phyloP scores from a whole-genome alignment of 2,797 vertebrate genomes.

The Lagorchestes hirsutus region DNA sequence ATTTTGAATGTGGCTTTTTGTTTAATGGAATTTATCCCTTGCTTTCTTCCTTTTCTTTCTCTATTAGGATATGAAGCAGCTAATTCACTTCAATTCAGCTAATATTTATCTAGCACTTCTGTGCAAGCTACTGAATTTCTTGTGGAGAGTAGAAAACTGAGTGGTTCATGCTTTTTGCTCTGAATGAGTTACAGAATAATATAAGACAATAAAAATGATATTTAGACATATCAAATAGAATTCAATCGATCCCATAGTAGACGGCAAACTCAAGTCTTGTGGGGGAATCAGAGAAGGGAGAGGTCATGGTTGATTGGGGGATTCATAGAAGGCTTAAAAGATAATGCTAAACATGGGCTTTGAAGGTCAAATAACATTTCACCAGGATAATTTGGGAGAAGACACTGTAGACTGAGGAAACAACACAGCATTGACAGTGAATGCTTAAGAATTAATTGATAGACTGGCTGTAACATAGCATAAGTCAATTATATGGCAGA shows the following conservation, averaged over 20 bases:
- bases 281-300: neutral
- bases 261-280: neutral
- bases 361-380: neutral
- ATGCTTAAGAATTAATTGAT: neutral
- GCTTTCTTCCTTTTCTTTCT: neutral
- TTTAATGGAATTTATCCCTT: neutral
- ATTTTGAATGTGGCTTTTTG: neutral
- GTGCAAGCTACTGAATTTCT: neutral
- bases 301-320: neutral
- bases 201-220: neutral
- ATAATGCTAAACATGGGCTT: neutral
- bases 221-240: neutral
- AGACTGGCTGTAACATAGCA: neutral
- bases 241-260: neutral
- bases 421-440: neutral
- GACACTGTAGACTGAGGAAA: neutral
- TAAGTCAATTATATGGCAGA: neutral
- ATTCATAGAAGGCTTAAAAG: neutral
- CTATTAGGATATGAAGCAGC: neutral
- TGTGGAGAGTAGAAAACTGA: neutral
- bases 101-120: neutral
- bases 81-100: neutral
- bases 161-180: neutral
- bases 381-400: neutral
- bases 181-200: neutral